Evolutionary conservation across 2,888 invertebrate genomes (phyloP), one percentile per base, ranked within the genome.

Genomic region (Andrena marginata): DNA sequence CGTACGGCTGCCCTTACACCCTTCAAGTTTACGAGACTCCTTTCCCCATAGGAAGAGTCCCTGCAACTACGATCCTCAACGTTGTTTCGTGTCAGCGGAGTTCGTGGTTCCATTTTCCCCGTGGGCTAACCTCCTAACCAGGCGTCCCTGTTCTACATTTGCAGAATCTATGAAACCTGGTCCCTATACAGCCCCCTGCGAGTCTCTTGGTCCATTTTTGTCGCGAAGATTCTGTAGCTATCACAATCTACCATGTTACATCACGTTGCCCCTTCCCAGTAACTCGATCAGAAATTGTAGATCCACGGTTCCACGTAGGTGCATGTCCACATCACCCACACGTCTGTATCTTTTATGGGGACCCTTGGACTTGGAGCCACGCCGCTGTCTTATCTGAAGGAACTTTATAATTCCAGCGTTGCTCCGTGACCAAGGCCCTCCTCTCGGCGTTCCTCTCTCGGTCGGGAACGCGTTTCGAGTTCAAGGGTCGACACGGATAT

Each of bases 401-500:
- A 80, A 76, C 59, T n/a, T 68, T 56, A 48, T 63, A 64, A 68
- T 65, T 49, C 51, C 56, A 26, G 31, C 26, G 64, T 29, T 29
- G 35, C 23, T 26, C 31, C 71, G 10, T 20, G 23, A 20, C 33
- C 72, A 23, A 71, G 70, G 60, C 26, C 10, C 31, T 65, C 67
- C 59, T 56, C 67, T 33, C 59, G 31, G 54, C 49, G 70, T 72
- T 60, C 64, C 49, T 65, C 56, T 33, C 35, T 23, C 35, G 62
- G 49, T 51, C 71, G 76, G 35, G 82, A 80, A 67, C 35, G 70
- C 67, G 51, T 60, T 64, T 59, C 33, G 74, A 63, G 87, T 86
- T 87, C 88, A 85, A 54, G 63, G 82, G 75, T 86, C 86, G 85
- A 76, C 75, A 72, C 60, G 79, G 80, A 68, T 85, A 78, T 87